Conservation (phyloP, 2,113 vertebrate genomes). For the Caranx melampygus region DNA sequence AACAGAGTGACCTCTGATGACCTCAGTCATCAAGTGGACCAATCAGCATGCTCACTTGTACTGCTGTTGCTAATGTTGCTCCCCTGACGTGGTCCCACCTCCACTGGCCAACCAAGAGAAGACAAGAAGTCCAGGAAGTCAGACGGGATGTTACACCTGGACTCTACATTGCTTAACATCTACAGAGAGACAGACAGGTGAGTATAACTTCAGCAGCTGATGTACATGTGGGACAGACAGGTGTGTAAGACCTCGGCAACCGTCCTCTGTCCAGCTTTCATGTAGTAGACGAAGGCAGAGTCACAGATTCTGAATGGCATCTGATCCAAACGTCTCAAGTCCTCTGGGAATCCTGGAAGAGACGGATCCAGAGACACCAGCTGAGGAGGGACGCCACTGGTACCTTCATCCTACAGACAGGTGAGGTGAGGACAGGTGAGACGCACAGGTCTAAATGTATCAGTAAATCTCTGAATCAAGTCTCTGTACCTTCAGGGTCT, state of each 20-base stretch:
- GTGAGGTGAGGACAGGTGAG: slow-evolving; percentile 8
- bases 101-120: slow-evolving; percentile 91
- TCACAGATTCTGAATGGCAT: slow-evolving; percentile 91
- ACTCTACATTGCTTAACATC: slow-evolving; percentile 94
- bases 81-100: slow-evolving; percentile 70
- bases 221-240: slow-evolving; percentile 18
- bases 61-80: not conserved
- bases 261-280: slow-evolving; percentile 92
- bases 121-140: slow-evolving; percentile 91
- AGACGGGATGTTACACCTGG: slow-evolving; percentile 86
- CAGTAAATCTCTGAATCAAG: not conserved
- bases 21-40: not conserved
- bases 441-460: not conserved
- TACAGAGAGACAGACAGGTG: slow-evolving; percentile 60
- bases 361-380: slow-evolving; percentile 92
- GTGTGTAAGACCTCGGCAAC: slow-evolving; percentile 86
- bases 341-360: slow-evolving; percentile 91
- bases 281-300: slow-evolving; percentile 94
- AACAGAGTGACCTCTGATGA: not conserved
- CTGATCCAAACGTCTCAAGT: slow-evolving; percentile 90
- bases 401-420: slow-evolving; percentile 84
- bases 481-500: slow-evolving; percentile 53
- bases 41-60: slow-evolving; percentile 30
- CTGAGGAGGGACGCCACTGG: slow-evolving; percentile 90
- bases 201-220: slow-evolving; percentile 86